Conservation (phyloP, 2,797 vertebrate genomes). For the Pseudocheirus occidentalis region DNA sequence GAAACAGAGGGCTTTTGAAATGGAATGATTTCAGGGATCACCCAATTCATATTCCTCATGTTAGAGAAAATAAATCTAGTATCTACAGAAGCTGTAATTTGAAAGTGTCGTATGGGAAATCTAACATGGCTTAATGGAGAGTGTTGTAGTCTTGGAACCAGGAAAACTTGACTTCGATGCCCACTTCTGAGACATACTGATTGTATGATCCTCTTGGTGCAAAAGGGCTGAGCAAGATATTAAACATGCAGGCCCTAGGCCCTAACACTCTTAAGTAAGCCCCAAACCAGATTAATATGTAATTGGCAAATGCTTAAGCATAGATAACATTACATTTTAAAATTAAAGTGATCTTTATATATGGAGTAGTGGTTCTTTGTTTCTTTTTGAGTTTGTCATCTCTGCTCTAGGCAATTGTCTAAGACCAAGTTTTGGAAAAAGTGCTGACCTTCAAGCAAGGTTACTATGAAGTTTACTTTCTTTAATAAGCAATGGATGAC, state of each 20-base stretch:
- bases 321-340: neutral
- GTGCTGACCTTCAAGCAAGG: neutral
- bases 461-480: neutral
- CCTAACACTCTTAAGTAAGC: neutral
- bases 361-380: neutral
- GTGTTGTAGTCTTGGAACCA: neutral
- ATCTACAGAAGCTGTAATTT: neutral
- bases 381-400: slow-evolving; percentile 44
- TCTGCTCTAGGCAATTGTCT: slow-evolving; percentile 62
- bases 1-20: slow-evolving; percentile 20
- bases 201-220: neutral
- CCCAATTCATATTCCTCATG: neutral
- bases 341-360: neutral
- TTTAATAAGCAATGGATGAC: neutral
- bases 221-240: no score
- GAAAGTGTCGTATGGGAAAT: neutral
- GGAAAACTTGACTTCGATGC: neutral
- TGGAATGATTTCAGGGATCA: slow-evolving; percentile 10
- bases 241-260: no score
- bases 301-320: neutral
- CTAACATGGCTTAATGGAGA: neutral
- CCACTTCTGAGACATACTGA: neutral
- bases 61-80: slow-evolving; percentile 9
- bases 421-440: slow-evolving; percentile 42
- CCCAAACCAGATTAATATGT: neutral